Evolutionary conservation across 2,113 vertebrate species (phyloP).

Genomic region (Capra hircus): DNA sequence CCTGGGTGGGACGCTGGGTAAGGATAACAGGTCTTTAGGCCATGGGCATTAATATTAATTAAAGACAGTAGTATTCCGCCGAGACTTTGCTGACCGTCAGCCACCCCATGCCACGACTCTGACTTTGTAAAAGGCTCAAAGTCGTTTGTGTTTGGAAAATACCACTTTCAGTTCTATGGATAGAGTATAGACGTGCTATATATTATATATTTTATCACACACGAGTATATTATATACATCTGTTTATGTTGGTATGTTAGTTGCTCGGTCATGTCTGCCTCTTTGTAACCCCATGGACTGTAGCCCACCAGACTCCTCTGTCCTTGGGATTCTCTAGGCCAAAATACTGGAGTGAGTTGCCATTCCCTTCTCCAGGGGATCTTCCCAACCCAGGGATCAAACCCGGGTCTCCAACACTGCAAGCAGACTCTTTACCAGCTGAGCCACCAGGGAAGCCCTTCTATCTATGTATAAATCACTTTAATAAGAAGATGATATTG

Average conservation of each 20-base stretch:
- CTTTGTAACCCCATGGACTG: background rate
- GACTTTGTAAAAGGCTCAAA: background rate
- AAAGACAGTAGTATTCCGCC: background rate
- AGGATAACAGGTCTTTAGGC: background rate
- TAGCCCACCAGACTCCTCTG: background rate
- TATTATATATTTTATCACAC: too few relatives aligned
- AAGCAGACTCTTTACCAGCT: background rate
- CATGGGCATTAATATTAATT: background rate
- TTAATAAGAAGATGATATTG: background rate
- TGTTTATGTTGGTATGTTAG: background rate
- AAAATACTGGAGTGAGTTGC: background rate
- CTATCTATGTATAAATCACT: background rate
- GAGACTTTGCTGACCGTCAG: background rate
- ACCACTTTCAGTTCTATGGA: background rate
- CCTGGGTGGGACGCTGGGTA: background rate
- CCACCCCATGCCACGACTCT: background rate
- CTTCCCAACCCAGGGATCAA: background rate
- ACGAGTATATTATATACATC: background rate
- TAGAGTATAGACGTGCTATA: background rate
- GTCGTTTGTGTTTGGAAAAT: background rate
- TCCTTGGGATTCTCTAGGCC: background rate
- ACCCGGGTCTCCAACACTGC: background rate
- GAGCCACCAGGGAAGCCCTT: background rate
- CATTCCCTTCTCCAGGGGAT: background rate
- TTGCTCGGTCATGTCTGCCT: background rate